Percentiles rank a stretch among this genome's conserved stretches.
Conservation (phyloP, 2,888 invertebrate genomes). For the Tiphia femorata region DNA sequence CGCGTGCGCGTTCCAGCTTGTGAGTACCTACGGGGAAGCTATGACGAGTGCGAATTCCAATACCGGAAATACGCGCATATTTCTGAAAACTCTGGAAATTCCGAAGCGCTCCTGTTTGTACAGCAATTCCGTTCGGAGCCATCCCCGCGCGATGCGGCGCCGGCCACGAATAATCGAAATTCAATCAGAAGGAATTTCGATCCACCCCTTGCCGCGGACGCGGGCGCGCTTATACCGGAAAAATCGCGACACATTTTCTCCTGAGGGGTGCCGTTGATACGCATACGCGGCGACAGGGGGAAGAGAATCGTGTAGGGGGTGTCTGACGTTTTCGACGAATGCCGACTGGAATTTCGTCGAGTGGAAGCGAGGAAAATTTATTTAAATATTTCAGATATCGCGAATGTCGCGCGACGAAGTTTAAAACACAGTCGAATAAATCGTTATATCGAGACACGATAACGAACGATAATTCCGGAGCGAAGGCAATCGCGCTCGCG, state of each 20-base stretch:
- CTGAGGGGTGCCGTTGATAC: too few species aligned
- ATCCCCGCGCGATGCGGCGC: constrained; percentile 11
- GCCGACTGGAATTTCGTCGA: too few species aligned
- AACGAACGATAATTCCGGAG: neutral
- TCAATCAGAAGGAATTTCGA: constrained; percentile 35
- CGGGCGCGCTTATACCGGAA: too few species aligned
- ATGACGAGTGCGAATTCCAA: constrained; percentile 19
- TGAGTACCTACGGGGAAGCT: neutral
- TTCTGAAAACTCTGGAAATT: constrained; percentile 22
- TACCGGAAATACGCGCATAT: constrained; percentile 22
- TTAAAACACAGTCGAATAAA: too few species aligned
- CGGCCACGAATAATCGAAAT: constrained; percentile 37
- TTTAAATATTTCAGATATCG: too few species aligned
- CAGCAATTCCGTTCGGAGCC: constrained; percentile 26
- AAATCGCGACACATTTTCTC: constrained; percentile 16
- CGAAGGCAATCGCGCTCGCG: neutral
- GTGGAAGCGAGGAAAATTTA: too few species aligned
- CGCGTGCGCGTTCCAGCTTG: neutral
- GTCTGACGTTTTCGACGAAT: too few species aligned
- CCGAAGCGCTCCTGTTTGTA: constrained; percentile 14
- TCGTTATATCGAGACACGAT: too few species aligned
- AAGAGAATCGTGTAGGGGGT: too few species aligned
- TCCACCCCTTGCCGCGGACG: constrained; percentile 2
- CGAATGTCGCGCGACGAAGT: too few species aligned
- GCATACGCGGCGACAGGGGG: too few species aligned